phyloP scores from a whole-genome alignment of 2,797 vertebrate species.

The Rhynchotus rufescens region DNA sequence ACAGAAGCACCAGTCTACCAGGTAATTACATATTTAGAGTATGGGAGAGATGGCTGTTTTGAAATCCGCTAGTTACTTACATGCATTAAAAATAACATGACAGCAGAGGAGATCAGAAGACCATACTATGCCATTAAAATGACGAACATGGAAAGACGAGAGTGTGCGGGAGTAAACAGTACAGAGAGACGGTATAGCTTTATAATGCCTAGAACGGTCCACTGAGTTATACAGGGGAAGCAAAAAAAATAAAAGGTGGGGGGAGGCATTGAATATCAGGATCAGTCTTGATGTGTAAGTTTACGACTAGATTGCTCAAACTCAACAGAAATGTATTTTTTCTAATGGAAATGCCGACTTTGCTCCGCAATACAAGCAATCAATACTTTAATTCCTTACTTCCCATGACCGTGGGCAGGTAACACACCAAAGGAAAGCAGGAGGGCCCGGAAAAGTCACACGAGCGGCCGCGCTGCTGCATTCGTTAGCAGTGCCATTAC shows the following conservation, averaged over 20 bases:
- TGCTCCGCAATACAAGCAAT: conserved; percentile 11
- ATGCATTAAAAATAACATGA: not conserved
- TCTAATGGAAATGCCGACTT: conserved; percentile 71
- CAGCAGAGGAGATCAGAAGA: not conserved
- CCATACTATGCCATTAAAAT: not conserved
- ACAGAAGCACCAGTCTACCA: conserved; percentile 21
- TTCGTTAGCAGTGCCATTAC: conserved; percentile 52
- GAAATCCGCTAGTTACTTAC: not conserved
- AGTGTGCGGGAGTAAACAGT: not conserved
- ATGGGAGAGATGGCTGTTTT: conserved; percentile 32
- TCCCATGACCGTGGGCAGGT: conserved; percentile 63
- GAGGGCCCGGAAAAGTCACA: conserved; percentile 70
- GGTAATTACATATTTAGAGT: conserved; percentile 42
- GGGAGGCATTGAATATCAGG: conserved; percentile 23
- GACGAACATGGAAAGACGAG: not conserved
- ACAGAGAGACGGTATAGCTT: not conserved
- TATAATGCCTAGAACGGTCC: conserved; percentile 29
- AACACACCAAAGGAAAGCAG: conserved; percentile 67
- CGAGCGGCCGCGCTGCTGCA: conserved; percentile 6
- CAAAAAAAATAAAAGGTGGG: not conserved
- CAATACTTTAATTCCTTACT: conserved; percentile 65
- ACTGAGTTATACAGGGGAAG: conserved; percentile 17
- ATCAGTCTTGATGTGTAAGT: conserved; percentile 62
- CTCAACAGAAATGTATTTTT: conserved; percentile 59
- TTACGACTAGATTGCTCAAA: conserved; percentile 47